Percentiles rank a stretch among this genome's conserved stretches.
Evolutionary conservation across 2,797 vertebrate genomes (phyloP).

Genomic region (Tadarida brasiliensis): DNA sequence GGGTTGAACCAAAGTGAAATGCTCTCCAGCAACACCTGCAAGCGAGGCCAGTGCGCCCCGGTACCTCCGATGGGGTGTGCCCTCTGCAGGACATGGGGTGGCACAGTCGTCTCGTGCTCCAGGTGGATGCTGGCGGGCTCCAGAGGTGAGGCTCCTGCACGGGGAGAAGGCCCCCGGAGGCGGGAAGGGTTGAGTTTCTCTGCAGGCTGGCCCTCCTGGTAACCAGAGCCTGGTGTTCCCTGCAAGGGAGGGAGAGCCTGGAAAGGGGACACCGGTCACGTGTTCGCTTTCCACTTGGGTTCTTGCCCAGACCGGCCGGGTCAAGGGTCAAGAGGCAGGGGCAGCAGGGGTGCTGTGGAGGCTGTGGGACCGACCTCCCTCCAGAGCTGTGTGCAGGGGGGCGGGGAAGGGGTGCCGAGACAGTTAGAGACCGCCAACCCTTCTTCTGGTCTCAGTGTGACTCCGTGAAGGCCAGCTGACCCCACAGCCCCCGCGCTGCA

Average conservation of each 20-base stretch:
- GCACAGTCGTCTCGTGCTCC: fast-evolving
- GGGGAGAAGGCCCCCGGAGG: fast-evolving
- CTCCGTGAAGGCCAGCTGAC: not conserved
- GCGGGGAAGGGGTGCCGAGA: not conserved
- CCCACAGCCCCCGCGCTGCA: not conserved
- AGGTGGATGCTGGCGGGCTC: not conserved
- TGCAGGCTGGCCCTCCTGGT: not conserved
- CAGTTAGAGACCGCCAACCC: fast-evolving
- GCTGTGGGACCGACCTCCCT: not conserved
- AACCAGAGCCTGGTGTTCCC: fast-evolving
- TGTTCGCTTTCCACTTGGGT: not conserved
- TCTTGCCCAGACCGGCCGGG: fast-evolving
- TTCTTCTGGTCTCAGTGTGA: fast-evolving
- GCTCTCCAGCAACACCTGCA: fast-evolving
- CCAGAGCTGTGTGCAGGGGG: not conserved
- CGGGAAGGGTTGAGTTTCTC: not conserved
- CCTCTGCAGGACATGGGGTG: fast-evolving
- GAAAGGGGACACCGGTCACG: not conserved
- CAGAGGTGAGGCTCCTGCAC: too few relatives aligned
- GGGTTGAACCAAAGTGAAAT: not conserved
- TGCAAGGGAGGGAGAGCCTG: not conserved
- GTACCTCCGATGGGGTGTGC: fast-evolving
- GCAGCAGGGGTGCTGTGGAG: not conserved
- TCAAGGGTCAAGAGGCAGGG: not conserved
- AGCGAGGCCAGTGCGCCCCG: not conserved